A percentile compares a stretch with the other conserved stretches of the same genome.
phyloP scores from a whole-genome alignment of 2,797 vertebrate genomes.

The Centroberyx gerrardi region DNA sequence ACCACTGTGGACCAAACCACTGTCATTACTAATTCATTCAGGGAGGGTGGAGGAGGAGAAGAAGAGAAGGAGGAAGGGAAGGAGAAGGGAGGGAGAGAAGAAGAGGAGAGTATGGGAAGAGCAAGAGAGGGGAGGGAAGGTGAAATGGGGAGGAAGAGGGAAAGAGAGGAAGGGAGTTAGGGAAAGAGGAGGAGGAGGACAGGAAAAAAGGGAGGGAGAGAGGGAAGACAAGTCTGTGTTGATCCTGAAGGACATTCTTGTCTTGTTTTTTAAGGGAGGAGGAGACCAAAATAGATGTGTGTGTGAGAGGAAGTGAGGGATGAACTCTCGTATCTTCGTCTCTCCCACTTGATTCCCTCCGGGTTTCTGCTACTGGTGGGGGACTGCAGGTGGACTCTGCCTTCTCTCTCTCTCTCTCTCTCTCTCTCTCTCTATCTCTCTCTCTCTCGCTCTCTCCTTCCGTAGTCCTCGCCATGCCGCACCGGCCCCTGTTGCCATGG shows the following conservation, averaged over 20 bases:
- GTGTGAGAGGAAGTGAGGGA: conserved; percentile 46
- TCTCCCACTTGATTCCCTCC: conserved; percentile 44
- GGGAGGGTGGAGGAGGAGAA: background rate
- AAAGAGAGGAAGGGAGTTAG: conserved; percentile 13
- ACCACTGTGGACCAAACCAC: conserved; percentile 66
- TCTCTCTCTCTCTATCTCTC: conserved; percentile 24
- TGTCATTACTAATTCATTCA: conserved; percentile 78
- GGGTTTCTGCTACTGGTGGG: conserved; percentile 51
- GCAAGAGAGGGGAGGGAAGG: conserved; percentile 3
- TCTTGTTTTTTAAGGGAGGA: conserved; percentile 34
- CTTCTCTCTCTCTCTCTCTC: conserved; percentile 33
- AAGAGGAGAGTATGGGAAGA: background rate
- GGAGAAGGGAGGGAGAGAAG: background rate
- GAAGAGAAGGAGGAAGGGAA: conserved; percentile 21
- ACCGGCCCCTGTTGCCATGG: conserved; percentile 80
- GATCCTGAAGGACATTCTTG: conserved; percentile 71
- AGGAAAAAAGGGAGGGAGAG: conserved; percentile 25
- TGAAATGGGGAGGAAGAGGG: background rate
- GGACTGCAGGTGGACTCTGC: conserved; percentile 74
- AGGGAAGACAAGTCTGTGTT: conserved; percentile 42
- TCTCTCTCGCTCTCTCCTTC: conserved; percentile 41
- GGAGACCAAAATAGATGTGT: conserved; percentile 16
- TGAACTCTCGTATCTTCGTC: conserved; percentile 46
- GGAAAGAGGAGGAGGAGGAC: conserved; percentile 22
- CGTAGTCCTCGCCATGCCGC: conserved; percentile 67